Conservation (phyloP, 2,888 invertebrate genomes). For the Phragmatobia fuliginosa region DNA sequence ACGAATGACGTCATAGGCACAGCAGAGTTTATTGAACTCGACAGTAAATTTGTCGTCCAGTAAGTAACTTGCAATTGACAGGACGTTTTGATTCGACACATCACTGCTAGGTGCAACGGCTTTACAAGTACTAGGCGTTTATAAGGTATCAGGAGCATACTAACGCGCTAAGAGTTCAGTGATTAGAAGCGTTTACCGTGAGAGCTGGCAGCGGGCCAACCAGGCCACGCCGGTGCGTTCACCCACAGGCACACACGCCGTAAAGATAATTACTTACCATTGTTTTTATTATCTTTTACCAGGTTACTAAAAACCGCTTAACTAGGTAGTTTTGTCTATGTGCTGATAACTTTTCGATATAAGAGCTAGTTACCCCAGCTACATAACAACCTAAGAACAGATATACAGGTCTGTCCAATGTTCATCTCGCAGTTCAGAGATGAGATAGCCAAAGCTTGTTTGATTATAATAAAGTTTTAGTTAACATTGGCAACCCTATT, state of each 20-base stretch:
- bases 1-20: slow-evolving; percentile 36
- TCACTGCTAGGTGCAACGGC: slow-evolving; percentile 61
- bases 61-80: slow-evolving; percentile 39
- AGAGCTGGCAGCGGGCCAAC: slow-evolving; percentile 82
- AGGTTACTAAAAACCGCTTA: slow-evolving; percentile 52
- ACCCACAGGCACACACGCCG: slow-evolving; percentile 67
- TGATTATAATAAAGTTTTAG: neutral
- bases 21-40: slow-evolving; percentile 51
- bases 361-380: neutral
- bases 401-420: slow-evolving; percentile 4
- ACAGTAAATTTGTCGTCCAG: slow-evolving; percentile 32
- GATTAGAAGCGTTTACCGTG: slow-evolving; percentile 83
- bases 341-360: neutral
- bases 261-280: slow-evolving; percentile 71
- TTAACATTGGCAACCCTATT: slow-evolving; percentile 5
- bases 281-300: slow-evolving; percentile 71
- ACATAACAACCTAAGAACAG: slow-evolving; percentile 1
- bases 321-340: neutral
- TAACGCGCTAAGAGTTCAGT: slow-evolving; percentile 74
- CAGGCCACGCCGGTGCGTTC: slow-evolving; percentile 83
- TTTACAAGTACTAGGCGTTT: slow-evolving; percentile 77
- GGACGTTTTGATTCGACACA: slow-evolving; percentile 41
- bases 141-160: slow-evolving; percentile 79
- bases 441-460: neutral
- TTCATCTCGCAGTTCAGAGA: neutral